Evolutionary conservation across 2,113 vertebrate species (phyloP).

Genomic region (Campylomormyrus tamandua): DNA sequence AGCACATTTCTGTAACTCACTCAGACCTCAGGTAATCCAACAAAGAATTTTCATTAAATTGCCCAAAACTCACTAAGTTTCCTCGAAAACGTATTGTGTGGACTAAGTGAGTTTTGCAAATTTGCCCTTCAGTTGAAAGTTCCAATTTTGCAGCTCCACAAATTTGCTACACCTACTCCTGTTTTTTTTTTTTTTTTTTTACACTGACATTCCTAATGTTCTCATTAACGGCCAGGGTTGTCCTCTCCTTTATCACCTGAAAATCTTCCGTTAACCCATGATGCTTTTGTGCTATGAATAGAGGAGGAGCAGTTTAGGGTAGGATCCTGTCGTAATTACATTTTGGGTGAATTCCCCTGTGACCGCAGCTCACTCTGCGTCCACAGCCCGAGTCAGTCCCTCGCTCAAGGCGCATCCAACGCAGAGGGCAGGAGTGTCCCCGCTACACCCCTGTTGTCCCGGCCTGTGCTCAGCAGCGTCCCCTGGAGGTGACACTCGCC

Average conservation of each 20-base stretch:
- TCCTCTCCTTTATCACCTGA: background rate
- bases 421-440: constrained; percentile 80
- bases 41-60: background rate
- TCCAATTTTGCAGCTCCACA: background rate
- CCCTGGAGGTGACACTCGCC: constrained; percentile 65
- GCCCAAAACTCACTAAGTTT: background rate
- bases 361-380: background rate
- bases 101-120: background rate
- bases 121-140: background rate
- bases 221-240: background rate
- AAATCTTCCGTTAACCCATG: background rate
- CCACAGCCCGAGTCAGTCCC: constrained; percentile 72
- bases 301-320: background rate
- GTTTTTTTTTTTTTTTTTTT: background rate
- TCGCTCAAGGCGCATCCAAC: constrained; percentile 76
- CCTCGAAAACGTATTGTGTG: background rate
- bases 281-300: background rate
- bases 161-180: background rate
- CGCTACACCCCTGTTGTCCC: constrained; percentile 72
- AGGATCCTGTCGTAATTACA: background rate
- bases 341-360: background rate
- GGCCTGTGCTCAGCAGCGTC: constrained; percentile 65
- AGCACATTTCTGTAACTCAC: background rate
- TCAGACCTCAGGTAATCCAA: too few species aligned
- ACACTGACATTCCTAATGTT: background rate